phyloP scores from a whole-genome alignment of 2,797 vertebrate genomes.

The Alauda arvensis region DNA sequence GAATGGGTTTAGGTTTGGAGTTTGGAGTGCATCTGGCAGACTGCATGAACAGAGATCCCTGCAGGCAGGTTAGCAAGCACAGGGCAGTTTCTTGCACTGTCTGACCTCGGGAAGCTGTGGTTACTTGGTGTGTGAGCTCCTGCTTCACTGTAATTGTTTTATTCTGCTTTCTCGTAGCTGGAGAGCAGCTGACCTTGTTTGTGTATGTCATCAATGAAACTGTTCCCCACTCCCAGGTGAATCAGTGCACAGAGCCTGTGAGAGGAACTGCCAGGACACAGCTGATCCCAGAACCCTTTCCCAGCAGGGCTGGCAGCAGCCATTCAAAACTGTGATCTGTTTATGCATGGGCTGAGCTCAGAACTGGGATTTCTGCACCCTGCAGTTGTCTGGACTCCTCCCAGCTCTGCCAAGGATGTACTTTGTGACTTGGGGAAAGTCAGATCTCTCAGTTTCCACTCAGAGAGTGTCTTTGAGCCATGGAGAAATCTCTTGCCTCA shows the following conservation, averaged over 20 bases:
- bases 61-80: background rate
- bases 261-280: background rate
- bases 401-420: background rate
- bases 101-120: background rate
- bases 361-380: background rate
- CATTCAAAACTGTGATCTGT: background rate
- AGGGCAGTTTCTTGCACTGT: background rate
- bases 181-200: constrained; percentile 43
- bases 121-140: background rate
- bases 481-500: background rate
- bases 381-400: background rate
- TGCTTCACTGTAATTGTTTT: background rate
- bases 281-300: background rate
- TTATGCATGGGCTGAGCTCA: background rate
- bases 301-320: background rate
- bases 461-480: background rate
- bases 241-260: background rate
- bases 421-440: background rate
- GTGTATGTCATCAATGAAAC: constrained; percentile 28
- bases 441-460: background rate
- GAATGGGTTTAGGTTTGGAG: background rate
- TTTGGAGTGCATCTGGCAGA: background rate
- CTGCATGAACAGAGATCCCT: background rate
- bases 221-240: constrained; percentile 48
- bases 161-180: background rate